Conservation (phyloP, 2,888 invertebrate genomes). For the Hypercompe scribonia region DNA sequence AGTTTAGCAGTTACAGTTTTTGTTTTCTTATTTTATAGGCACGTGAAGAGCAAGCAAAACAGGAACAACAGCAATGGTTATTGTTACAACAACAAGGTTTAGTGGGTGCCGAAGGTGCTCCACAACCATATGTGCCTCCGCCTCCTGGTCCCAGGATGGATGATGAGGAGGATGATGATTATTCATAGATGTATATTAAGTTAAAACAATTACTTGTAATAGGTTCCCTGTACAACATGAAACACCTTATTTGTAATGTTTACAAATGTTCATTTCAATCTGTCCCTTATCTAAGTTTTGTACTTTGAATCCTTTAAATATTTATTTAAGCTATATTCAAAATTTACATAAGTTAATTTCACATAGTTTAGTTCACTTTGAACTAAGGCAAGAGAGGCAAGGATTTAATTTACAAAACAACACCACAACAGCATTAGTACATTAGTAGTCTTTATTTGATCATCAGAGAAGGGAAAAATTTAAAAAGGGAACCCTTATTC, state of each 20-base stretch:
- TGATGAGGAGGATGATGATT: slow-evolving; percentile 85
- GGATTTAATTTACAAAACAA: not conserved
- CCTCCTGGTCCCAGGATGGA: slow-evolving; percentile 71
- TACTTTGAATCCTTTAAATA: not conserved
- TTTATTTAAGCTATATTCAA: not conserved
- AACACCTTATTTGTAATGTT: not conserved
- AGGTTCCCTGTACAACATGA: slow-evolving; percentile 6
- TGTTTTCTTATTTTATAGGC: slow-evolving; percentile 87
- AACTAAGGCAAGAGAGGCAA: not conserved
- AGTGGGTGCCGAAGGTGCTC: slow-evolving; percentile 69
- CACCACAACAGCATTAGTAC: not conserved
- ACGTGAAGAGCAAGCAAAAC: slow-evolving; percentile 96
- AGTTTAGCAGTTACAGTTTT: too few relatives aligned
- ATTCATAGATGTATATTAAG: slow-evolving; percentile 64
- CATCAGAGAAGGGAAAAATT: not conserved
- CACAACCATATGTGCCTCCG: slow-evolving; percentile 78
- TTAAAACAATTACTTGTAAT: slow-evolving; percentile 1
- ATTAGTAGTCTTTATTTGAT: not conserved
- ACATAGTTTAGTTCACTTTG: not conserved
- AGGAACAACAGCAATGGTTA: slow-evolving; percentile 97
- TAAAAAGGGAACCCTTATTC: not conserved
- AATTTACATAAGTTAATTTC: not conserved
- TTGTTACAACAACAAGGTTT: slow-evolving; percentile 89
- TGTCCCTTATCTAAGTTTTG: not conserved
- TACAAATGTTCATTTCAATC: not conserved